phyloP scores from a whole-genome alignment of 2,113 vertebrate species.

The Pan troglodytes region NHGRI_mPanTro3-v2.1_pri NC_072402.2:124844001-124844500 shows the following conservation, averaged over 20 bases:
- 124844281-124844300: neutral
- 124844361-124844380: neutral
- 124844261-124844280: conserved; percentile 11
- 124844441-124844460: neutral
- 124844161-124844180: neutral
- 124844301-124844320: conserved; percentile 24
- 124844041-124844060: neutral
- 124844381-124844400: conserved; percentile 47
- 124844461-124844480: conserved; percentile 35
- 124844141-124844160: neutral
- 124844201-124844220: neutral
- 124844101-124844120: neutral
- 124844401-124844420: conserved; percentile 1
- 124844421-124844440: conserved; percentile 36
- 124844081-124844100: neutral
- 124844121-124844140: neutral
- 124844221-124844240: neutral
- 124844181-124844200: conserved; percentile 33
- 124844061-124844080: conserved; percentile 15
- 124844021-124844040: neutral
- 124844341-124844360: conserved; percentile 13
- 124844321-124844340: neutral
- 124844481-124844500: conserved; percentile 63
- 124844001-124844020: conserved; percentile 9
- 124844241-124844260: neutral